Conservation (phyloP, 2,113 vertebrate species). For the Climacteris rufus region DNA sequence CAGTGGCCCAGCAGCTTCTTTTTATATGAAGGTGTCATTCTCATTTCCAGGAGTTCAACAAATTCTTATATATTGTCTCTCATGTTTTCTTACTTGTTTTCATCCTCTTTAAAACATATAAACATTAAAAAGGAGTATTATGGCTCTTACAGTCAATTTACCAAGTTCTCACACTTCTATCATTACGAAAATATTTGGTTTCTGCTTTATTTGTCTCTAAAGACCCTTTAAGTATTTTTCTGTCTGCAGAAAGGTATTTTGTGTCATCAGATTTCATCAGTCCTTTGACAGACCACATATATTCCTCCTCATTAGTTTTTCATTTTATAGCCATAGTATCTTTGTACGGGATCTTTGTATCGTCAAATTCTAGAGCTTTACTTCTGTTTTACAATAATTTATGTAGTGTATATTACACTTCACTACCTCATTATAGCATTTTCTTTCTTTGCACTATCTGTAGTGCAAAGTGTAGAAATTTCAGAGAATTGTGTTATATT, state of each 20-base stretch:
- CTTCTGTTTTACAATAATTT: not conserved
- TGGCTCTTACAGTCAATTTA: not conserved
- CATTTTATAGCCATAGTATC: not conserved
- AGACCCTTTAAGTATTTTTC: not conserved
- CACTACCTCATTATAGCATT: not conserved
- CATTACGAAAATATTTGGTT: not conserved
- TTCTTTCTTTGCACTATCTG: not conserved
- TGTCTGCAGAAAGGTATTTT: not conserved
- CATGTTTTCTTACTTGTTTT: not conserved
- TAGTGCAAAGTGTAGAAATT: not conserved
- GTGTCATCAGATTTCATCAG: not conserved
- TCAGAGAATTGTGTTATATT: not conserved
- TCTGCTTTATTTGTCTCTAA: not conserved
- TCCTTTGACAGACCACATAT: not conserved
- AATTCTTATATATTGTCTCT: not conserved
- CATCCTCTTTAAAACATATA: not conserved
- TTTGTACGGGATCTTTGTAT: not conserved
- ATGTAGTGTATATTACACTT: not conserved
- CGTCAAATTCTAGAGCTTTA: not conserved
- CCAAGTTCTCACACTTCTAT: not conserved
- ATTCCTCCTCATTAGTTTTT: not conserved
- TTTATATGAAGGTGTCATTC: not conserved
- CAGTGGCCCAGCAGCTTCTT: not conserved
- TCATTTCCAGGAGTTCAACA: not conserved
- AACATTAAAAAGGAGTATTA: accelerated